A percentile compares a stretch with the other conserved stretches of the same genome.
phyloP scores from a whole-genome alignment of 2,888 invertebrate species.

The Dorcus hopei region DNA sequence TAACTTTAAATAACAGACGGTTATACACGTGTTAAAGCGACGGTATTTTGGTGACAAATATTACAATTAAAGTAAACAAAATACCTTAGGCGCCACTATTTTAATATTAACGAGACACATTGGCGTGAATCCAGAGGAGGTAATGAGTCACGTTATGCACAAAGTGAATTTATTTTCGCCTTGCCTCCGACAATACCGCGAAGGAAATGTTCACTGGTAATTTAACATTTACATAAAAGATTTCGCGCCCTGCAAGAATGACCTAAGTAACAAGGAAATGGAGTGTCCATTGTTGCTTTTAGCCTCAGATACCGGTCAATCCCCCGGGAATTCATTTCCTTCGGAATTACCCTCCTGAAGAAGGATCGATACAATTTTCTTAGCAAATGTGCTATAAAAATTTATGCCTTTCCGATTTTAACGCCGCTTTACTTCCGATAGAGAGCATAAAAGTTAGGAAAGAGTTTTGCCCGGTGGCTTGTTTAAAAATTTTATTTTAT shows the following conservation, averaged over 20 bases:
- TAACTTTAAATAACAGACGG: too few relatives aligned
- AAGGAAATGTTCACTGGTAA: neutral
- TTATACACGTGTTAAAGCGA: too few relatives aligned
- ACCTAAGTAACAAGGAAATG: slow-evolving; percentile 37
- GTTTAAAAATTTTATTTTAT: too few relatives aligned
- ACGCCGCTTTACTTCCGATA: slow-evolving; percentile 14
- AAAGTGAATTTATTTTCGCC: neutral
- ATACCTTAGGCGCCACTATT: neutral
- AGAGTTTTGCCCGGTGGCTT: too few relatives aligned
- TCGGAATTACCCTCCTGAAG: slow-evolving; percentile 37
- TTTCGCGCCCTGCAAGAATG: slow-evolving; percentile 26
- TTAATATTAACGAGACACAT: neutral
- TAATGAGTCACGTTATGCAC: neutral
- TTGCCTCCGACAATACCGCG: neutral
- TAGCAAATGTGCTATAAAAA: slow-evolving; percentile 42
- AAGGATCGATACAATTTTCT: slow-evolving; percentile 42
- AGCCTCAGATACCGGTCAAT: slow-evolving; percentile 28
- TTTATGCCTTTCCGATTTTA: slow-evolving; percentile 41
- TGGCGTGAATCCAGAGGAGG: neutral
- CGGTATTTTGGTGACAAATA: too few relatives aligned
- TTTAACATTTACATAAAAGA: neutral
- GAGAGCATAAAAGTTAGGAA: neutral
- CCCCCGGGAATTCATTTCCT: slow-evolving; percentile 32
- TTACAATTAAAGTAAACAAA: too few relatives aligned
- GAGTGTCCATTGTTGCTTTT: slow-evolving; percentile 42